These are phyloP conservation scores for Geothlypis trichas DNA, from an alignment of 2,113 vertebrate genomes.

Conservation along the genomic window DNA sequence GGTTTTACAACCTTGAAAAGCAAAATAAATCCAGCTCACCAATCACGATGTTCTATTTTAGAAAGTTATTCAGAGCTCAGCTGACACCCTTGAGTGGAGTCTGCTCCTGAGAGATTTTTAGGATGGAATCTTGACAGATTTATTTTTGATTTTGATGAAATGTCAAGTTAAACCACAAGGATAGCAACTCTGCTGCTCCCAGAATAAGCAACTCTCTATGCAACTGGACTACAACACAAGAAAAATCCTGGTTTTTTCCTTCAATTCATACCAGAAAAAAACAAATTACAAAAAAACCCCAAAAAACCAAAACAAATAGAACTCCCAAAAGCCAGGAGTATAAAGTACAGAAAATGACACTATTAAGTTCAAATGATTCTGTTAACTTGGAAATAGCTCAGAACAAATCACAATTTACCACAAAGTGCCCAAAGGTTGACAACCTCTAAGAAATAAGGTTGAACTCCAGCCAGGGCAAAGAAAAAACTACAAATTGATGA, in stretches of 20 bases:
- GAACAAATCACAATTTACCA: neutral
- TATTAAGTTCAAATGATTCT: neutral
- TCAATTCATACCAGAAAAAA: neutral
- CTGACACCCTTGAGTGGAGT: neutral
- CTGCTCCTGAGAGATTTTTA: neutral
- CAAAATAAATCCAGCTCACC: neutral
- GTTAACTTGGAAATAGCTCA: neutral
- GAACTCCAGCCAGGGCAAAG: neutral
- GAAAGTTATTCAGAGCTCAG: slow-evolving; percentile 33
- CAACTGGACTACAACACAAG: neutral
- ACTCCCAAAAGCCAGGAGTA: neutral
- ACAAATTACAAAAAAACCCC: neutral
- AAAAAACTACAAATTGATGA: neutral
- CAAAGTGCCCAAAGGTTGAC: neutral
- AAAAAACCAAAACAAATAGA: neutral
- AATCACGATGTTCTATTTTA: neutral
- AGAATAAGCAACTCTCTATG: neutral
- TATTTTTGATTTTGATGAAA: slow-evolving; percentile 38
- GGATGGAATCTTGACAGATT: slow-evolving; percentile 19
- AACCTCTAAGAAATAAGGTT: neutral
- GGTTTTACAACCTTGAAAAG: neutral
- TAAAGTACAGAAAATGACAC: neutral
- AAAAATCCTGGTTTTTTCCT: neutral
- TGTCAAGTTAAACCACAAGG: slow-evolving; percentile 13
- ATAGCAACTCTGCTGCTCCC: neutral